These are phyloP conservation scores for Telmatochromis sp. DNA, from an alignment of 2,113 vertebrate species.

Conservation along the genomic window DNA sequence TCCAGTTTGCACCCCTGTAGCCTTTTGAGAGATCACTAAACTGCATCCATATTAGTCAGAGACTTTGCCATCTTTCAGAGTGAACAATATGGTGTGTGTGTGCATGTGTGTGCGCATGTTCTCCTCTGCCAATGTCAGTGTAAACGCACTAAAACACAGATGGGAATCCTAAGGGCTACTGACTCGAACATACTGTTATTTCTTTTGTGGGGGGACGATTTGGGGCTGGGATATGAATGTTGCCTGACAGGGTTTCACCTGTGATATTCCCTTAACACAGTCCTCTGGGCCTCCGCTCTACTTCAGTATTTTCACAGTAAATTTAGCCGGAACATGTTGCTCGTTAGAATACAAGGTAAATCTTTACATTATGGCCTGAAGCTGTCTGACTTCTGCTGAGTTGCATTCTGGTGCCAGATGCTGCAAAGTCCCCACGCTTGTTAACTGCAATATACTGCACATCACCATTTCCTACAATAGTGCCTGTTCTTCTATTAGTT, in stretches of 20 bases:
- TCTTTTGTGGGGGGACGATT: neutral
- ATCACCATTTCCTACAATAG: neutral
- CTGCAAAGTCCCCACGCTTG: neutral
- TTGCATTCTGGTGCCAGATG: constrained; percentile 16
- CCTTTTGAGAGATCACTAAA: neutral
- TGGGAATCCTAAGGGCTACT: neutral
- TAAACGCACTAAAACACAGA: constrained; percentile 2
- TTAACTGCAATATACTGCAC: constrained; percentile 2
- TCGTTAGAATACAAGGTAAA: neutral
- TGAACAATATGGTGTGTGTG: neutral
- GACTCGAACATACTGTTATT: neutral
- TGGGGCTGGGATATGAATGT: neutral
- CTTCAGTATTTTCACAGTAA: constrained; percentile 30
- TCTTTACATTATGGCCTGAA: constrained; percentile 26
- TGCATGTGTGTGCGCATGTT: neutral
- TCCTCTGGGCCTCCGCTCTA: neutral
- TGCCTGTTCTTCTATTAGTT: neutral
- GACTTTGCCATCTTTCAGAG: neutral
- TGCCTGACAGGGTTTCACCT: neutral
- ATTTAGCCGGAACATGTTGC: neutral
- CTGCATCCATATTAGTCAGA: neutral
- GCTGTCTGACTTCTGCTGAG: constrained; percentile 6
- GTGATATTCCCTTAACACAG: neutral
- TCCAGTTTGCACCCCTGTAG: neutral
- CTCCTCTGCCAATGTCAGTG: neutral